Evolutionary conservation across 2,797 vertebrate species (phyloP), one percentile per base, ranked within the genome.

Genomic region (Oreochromis mossambicus): DNA sequence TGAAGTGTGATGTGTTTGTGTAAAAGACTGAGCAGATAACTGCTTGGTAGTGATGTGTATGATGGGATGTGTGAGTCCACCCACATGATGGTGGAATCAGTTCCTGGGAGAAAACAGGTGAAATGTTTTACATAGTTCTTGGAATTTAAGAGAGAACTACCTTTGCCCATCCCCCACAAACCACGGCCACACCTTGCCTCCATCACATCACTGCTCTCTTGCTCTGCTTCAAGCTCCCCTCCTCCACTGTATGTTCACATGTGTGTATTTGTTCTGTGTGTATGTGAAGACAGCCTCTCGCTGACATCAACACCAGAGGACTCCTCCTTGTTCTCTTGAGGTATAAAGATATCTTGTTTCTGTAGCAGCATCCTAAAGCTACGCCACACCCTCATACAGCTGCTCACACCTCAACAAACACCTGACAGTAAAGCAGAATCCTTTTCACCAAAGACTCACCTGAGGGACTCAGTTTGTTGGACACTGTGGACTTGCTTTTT

Each of bases 291-390:
- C 88, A 12, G 26, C 90, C 89, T 87, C 78, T 73, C 78, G 7
- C 52, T 93, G 93, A 95, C 95, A 93, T 95, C 93, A 94, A 82
- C 68, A 85, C 70, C 81, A 51, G 52, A 80, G 85, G 87, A 89
- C 94, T 93, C 94, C 95, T 94, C 96, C 95, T 93, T 21, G 3
- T 78, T 92, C 88, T 79, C 85, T 36, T 75, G 80, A 88, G 85
- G 76, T 96, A 96, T 96, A 97, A 97, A 96, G 84, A 87, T 85
- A 87, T 90, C 83, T 21, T 80, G 91, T 94, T 94, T 95, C 93
- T 61, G 85, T 90, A 87, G 86, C 80, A 92, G 91, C 91, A 90
- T 90, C 89, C 88, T 87, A 81, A 7, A 85, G 86, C 83, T 26
- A 52, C 88, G 83, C 79, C 94, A 87, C 84, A 66, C 58, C 80